Evolutionary conservation across 1,140 invertebrate species (phyloP), one percentile per base, ranked within the genome.

Genomic region (Coelopa frigida): DNA sequence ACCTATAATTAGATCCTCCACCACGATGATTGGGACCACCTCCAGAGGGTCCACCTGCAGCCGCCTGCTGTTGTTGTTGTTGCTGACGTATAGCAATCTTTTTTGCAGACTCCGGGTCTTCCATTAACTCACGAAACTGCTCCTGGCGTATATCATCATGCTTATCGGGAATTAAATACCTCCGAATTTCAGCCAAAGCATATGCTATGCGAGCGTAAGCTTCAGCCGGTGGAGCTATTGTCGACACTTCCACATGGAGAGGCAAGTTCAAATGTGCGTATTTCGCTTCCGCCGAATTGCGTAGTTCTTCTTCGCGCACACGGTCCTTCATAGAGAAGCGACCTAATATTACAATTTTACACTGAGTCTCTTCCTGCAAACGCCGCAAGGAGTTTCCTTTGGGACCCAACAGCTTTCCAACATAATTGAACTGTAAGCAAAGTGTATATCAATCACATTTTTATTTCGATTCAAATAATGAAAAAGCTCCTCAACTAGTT

Each of bases 311-410:
- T 72, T 97, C 77, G 76, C 91, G 89, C 46, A 81, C 78, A 71
- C 90, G 87, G 71, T 97, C 92, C 65, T 90, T 85, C 87, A 97
- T 95, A 11, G 92, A 95, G 40, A 94, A 94, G 61, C 85, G 78
- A 10, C 94, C 94, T 6, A 97, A 76, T 42, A 96, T 88, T 15
- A 91, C 88, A 83, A 96, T 95, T 73, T 93, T 94, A 56, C 90
- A 93, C 78, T 93, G 89, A n/a, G 91, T 94, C 64, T 93, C 87
- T 68, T 95, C 91, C 73, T 95, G 92, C 11, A 96, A 74, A 51
- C 89, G 77, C 68, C 94, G 94, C 71, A 96, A 76, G 4, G 91
- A 91, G 68, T 88, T 88, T 41, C 92, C 93, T 73, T 94, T 94
- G 32, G 92, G 92, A 48, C 93, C 91, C 54, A 96, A 72, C 35